Percentiles rank a stretch among this genome's conserved stretches.
phyloP scores from a whole-genome alignment of 1,140 invertebrate genomes.

The Drosophila mauritiana region DNA sequence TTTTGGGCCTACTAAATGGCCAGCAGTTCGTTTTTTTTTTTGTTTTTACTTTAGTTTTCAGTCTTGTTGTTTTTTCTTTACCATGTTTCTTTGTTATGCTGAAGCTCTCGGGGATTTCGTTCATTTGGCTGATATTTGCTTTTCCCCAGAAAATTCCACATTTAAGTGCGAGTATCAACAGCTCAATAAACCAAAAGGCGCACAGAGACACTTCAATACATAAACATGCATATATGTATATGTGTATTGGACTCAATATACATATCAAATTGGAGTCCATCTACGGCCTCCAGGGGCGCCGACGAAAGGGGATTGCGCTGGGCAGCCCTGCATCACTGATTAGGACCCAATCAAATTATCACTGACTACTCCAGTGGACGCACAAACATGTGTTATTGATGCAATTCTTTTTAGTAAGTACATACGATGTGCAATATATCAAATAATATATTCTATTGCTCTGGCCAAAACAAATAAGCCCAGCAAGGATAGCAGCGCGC shows the following conservation, averaged over 20 bases:
- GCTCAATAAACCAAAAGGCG: slow-evolving; percentile 31
- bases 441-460: slow-evolving; percentile 51
- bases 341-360: slow-evolving; percentile 45
- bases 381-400: slow-evolving; percentile 68
- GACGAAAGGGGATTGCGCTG: not conserved
- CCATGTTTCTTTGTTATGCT: slow-evolving; percentile 14
- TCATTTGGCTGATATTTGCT: slow-evolving; percentile 17
- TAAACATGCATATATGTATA: not conserved
- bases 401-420: slow-evolving; percentile 51
- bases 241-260: slow-evolving; percentile 1
- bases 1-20: slow-evolving; percentile 9
- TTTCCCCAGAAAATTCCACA: slow-evolving; percentile 19
- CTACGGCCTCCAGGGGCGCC: not conserved
- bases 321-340: slow-evolving; percentile 16
- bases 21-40: slow-evolving; percentile 19
- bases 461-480: slow-evolving; percentile 61
- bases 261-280: slow-evolving; percentile 19
- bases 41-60: slow-evolving; percentile 28
- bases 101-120: slow-evolving; percentile 37
- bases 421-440: slow-evolving; percentile 52
- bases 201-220: slow-evolving; percentile 8
- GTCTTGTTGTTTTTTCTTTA: slow-evolving; percentile 2
- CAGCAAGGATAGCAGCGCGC: slow-evolving; percentile 11
- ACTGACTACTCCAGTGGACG: slow-evolving; percentile 20
- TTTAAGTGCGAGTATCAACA: slow-evolving; percentile 32